Evolutionary conservation across 1,140 invertebrate genomes (phyloP).

Genomic region (Drosophila subpulchrella): DNA sequence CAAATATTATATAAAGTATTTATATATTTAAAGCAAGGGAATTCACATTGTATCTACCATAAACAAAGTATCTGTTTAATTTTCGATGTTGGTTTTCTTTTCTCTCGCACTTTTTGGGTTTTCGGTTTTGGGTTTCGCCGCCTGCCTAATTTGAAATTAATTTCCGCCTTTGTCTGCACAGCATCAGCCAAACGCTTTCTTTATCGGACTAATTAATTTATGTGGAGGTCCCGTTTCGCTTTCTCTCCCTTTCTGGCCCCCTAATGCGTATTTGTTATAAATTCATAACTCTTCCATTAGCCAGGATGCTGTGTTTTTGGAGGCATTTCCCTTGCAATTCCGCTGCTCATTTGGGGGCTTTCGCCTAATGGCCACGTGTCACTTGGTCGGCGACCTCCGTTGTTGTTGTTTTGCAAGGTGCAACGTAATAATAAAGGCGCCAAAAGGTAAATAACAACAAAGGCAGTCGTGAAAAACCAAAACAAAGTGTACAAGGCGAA

Average conservation of each 20-base stretch:
- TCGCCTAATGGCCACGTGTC: conserved; percentile 33
- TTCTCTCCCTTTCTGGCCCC: background rate
- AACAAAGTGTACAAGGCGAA: conserved; percentile 54
- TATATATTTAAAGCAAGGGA: background rate
- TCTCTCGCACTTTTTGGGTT: conserved; percentile 20
- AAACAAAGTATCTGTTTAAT: conserved; percentile 10
- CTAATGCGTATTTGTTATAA: conserved; percentile 74
- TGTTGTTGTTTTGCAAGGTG: conserved; percentile 43
- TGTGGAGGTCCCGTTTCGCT: conserved; percentile 30
- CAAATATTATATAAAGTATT: background rate
- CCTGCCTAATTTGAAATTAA: conserved; percentile 76
- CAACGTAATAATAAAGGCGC: conserved; percentile 75
- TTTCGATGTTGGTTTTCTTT: background rate
- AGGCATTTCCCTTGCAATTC: conserved; percentile 27
- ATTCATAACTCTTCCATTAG: conserved; percentile 78
- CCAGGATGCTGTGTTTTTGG: conserved; percentile 1
- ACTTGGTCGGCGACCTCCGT: conserved; percentile 24
- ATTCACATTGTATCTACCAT: background rate
- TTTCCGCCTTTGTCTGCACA: conserved; percentile 62
- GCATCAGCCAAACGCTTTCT: conserved; percentile 36
- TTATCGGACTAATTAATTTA: conserved; percentile 78
- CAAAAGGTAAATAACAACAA: conserved; percentile 78
- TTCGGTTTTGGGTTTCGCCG: conserved; percentile 52
- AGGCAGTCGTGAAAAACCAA: conserved; percentile 42
- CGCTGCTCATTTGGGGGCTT: conserved; percentile 10